Evolutionary conservation across 2,113 vertebrate genomes (phyloP).

Genomic region (Indicator indicator): DNA sequence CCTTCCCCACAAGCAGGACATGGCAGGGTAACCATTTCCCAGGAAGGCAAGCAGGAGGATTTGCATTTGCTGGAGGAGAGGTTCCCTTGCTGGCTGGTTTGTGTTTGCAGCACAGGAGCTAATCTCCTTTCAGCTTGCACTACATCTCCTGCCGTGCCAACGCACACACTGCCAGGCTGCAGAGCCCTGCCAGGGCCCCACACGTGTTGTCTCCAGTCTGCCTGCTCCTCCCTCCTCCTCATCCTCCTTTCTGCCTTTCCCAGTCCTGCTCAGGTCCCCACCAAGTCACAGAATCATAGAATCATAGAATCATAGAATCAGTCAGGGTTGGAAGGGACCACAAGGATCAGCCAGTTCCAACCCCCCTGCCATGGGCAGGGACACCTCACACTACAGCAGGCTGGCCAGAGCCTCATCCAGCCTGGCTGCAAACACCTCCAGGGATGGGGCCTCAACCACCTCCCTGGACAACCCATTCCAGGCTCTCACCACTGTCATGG

Average conservation of each 20-base stretch:
- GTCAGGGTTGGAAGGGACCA: too few species aligned
- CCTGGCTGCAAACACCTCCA: too few species aligned
- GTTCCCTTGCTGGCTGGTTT: background rate
- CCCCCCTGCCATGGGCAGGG: too few species aligned
- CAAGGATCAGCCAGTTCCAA: too few species aligned
- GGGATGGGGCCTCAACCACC: too few species aligned
- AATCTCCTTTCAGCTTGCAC: background rate
- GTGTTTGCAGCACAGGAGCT: slow-evolving; percentile 4
- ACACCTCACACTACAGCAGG: too few species aligned
- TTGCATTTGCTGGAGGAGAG: background rate
- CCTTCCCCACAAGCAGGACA: background rate
- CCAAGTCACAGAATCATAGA: too few species aligned
- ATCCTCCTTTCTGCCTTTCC: background rate
- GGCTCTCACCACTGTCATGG: too few species aligned
- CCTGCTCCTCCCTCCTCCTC: background rate
- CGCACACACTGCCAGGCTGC: background rate
- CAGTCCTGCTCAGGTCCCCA: background rate
- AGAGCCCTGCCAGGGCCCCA: slow-evolving; percentile 18
- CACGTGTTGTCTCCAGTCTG: background rate
- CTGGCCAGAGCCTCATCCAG: too few species aligned
- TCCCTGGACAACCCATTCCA: too few species aligned
- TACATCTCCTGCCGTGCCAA: background rate
- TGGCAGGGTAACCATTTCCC: background rate
- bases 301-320: too few species aligned
- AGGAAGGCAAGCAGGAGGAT: background rate